Evolutionary conservation across 2,797 vertebrate genomes (phyloP).

Genomic region (Microctenopoma steveboyesi): DNA sequence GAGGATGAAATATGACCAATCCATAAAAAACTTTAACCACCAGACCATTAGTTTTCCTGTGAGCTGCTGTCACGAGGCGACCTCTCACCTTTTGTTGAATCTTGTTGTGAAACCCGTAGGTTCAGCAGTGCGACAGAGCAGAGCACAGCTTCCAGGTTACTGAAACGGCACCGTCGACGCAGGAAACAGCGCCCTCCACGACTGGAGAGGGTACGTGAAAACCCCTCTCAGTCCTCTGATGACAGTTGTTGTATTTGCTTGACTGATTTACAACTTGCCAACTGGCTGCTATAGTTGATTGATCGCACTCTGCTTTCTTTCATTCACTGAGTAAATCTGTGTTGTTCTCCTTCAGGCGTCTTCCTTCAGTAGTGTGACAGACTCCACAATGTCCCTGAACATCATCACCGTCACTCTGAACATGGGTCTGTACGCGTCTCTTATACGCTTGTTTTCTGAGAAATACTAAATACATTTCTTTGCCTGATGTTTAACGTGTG

Average conservation of each 20-base stretch:
- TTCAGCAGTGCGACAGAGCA: slow-evolving; percentile 95
- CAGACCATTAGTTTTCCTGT: background rate
- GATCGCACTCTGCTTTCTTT: background rate
- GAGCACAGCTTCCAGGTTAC: slow-evolving; percentile 90
- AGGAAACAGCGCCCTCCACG: slow-evolving; percentile 92
- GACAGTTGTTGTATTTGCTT: background rate
- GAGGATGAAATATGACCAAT: background rate
- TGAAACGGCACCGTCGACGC: slow-evolving; percentile 90
- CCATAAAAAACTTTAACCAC: background rate
- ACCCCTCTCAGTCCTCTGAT: background rate
- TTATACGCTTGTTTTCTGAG: background rate
- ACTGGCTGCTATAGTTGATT: background rate
- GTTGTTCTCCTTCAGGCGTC: slow-evolving; percentile 82
- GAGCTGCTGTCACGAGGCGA: slow-evolving; percentile 12
- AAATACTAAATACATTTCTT: too few species aligned
- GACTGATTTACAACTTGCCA: background rate
- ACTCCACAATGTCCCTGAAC: slow-evolving; percentile 95
- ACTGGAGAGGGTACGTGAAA: slow-evolving; percentile 86
- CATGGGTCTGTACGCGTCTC: slow-evolving; percentile 86
- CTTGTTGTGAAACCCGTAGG: slow-evolving; percentile 63
- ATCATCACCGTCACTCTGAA: slow-evolving; percentile 95
- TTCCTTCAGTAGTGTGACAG: slow-evolving; percentile 94
- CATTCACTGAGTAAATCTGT: background rate
- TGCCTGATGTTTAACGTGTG: too few species aligned
- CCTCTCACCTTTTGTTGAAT: slow-evolving; percentile 33